Conservation (phyloP, 2,797 vertebrate genomes). For the Percopsis omiscomaycus region DNA sequence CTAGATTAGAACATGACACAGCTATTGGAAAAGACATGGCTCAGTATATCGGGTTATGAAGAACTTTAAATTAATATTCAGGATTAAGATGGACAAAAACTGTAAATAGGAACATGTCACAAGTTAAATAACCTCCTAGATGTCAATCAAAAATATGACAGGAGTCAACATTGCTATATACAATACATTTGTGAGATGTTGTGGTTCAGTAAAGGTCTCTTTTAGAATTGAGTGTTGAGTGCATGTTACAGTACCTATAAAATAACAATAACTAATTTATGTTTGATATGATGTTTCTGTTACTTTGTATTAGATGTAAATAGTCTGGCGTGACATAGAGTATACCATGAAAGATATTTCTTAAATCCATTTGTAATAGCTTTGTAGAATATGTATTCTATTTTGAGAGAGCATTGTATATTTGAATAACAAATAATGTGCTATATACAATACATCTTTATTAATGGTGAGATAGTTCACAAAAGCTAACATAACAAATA, state of each 20-base stretch:
- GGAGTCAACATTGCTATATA: constrained; percentile 55
- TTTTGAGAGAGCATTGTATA: constrained; percentile 76
- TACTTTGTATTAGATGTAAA: constrained; percentile 70
- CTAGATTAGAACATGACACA: constrained; percentile 13
- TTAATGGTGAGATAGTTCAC: constrained; percentile 59
- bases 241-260: constrained; percentile 64
- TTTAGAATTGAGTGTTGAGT: constrained; percentile 37
- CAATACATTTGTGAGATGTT: constrained; percentile 52
- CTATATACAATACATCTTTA: constrained; percentile 64
- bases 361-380: constrained; percentile 75
- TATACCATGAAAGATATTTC: constrained; percentile 60
- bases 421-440: constrained; percentile 70
- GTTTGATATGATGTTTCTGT: constrained; percentile 45
- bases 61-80: constrained; percentile 14
- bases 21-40: constrained; percentile 3
- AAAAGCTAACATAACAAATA: constrained; percentile 23
- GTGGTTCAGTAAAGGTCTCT: constrained; percentile 36
- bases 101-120: constrained; percentile 38
- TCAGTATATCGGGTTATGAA: constrained; percentile 11
- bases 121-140: constrained; percentile 17
- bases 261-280: constrained; percentile 63
- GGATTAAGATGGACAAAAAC: constrained; percentile 15
- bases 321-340: constrained; percentile 59
- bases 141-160: constrained; percentile 31
- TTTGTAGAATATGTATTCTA: constrained; percentile 77